phyloP scores from a whole-genome alignment of 2,113 vertebrate genomes.

The Narcine bancroftii region DNA sequence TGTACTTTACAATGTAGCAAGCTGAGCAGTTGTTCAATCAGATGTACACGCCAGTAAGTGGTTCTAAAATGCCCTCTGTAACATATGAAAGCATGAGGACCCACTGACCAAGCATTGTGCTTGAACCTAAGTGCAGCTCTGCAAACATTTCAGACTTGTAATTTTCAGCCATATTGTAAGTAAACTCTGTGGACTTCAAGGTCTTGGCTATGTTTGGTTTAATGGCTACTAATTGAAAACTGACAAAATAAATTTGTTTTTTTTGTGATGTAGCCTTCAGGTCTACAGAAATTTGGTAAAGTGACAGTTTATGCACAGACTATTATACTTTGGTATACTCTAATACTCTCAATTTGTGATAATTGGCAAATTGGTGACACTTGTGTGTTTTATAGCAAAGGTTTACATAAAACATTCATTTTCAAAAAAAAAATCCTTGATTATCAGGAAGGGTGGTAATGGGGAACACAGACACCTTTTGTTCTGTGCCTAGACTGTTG shows the following conservation, averaged over 20 bases:
- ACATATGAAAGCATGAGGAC: slow-evolving; percentile 91
- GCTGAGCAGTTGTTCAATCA: slow-evolving; percentile 99
- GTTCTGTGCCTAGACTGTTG: slow-evolving; percentile 38
- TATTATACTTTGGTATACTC: neutral
- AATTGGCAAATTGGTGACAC: slow-evolving; percentile 20
- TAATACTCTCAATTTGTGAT: neutral
- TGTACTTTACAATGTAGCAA: slow-evolving; percentile 91
- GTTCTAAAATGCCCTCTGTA: slow-evolving; percentile 63
- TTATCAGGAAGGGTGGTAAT: neutral
- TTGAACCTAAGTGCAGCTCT: slow-evolving; percentile 43
- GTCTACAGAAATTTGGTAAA: slow-evolving; percentile 31
- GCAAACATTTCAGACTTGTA: slow-evolving; percentile 47
- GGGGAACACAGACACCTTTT: slow-evolving; percentile 26
- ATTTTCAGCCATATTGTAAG: slow-evolving; percentile 45
- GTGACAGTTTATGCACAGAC: slow-evolving; percentile 34
- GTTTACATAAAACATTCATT: slow-evolving; percentile 17
- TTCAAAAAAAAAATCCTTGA: slow-evolving; percentile 9
- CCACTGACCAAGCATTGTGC: slow-evolving; percentile 46
- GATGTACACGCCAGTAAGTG: slow-evolving; percentile 99
- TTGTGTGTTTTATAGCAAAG: slow-evolving; percentile 10
- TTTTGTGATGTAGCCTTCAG: neutral
- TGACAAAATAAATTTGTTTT: neutral
- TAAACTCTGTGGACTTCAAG: slow-evolving; percentile 50
- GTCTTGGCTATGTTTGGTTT: neutral
- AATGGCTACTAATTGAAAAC: slow-evolving; percentile 3